These are phyloP conservation scores for Paracanthobrama guichenoti DNA, from an alignment of 2,113 vertebrate species.

Conservation along the genomic window DNA sequence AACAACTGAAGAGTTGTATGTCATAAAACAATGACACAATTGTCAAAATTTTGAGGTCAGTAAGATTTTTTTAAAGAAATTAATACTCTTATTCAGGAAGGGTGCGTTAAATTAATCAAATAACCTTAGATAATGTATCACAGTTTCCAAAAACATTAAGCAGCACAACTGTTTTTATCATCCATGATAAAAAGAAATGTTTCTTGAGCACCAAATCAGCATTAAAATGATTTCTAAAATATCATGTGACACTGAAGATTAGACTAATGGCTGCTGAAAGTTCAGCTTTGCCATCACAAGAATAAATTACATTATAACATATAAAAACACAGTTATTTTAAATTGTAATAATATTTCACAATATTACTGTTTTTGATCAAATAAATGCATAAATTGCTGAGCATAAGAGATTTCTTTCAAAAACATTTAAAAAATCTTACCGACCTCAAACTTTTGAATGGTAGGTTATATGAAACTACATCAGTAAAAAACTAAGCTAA, in stretches of 20 bases:
- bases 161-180: too few relatives aligned
- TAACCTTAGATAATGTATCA: too few relatives aligned
- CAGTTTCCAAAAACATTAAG: too few relatives aligned
- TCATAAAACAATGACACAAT: too few relatives aligned
- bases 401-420: neutral
- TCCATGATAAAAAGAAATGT: neutral
- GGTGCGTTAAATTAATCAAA: too few relatives aligned
- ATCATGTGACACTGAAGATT: neutral
- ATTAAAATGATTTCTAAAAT: neutral
- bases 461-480: neutral
- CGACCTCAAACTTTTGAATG: neutral
- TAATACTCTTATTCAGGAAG: too few relatives aligned
- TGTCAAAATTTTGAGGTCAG: neutral
- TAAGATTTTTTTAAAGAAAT: neutral
- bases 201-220: neutral
- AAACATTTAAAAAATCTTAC: neutral
- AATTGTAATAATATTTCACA: neutral
- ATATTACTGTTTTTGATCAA: neutral
- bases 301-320: neutral
- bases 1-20: slow-evolving; percentile 40
- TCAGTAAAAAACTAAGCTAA: neutral
- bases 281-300: neutral
- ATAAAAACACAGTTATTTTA: neutral
- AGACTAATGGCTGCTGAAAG: neutral
- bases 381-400: neutral